phyloP scores from a whole-genome alignment of 2,888 invertebrate genomes.

The Lacanobia oleracea region DNA sequence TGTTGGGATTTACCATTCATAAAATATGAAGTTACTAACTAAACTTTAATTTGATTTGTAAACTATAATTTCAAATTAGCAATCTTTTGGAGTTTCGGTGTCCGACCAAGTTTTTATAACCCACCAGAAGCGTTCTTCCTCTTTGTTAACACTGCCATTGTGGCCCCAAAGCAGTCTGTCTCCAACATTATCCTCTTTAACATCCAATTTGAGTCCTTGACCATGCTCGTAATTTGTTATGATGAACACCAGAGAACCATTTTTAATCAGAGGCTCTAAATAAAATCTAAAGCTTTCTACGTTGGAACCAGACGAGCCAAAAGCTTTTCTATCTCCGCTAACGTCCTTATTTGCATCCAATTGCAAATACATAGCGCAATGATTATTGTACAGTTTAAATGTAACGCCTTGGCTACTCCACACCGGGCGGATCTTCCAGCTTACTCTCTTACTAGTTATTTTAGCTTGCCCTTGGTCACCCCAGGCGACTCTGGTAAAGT shows the following conservation, averaged over 20 bases:
- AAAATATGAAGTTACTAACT: no score
- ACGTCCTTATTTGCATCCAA: conserved; percentile 56
- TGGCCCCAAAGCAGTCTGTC: conserved; percentile 1
- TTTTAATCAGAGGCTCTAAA: background rate
- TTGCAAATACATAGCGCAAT: conserved; percentile 66
- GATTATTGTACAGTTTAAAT: conserved; percentile 67
- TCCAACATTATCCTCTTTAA: background rate
- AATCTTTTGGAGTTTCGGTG: no score
- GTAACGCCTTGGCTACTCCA: conserved; percentile 58
- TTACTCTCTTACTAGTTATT: conserved; percentile 40
- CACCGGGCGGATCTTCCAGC: conserved; percentile 68
- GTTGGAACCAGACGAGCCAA: conserved; percentile 48
- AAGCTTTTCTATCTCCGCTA: conserved; percentile 63
- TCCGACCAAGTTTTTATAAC: conserved; percentile 20
- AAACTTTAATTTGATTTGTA: no score
- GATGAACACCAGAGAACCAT: background rate
- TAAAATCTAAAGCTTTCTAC: background rate
- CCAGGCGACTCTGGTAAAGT: background rate
- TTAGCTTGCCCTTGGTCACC: background rate
- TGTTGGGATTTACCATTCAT: no score
- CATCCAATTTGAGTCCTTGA: background rate
- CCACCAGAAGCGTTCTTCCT: conserved; percentile 33
- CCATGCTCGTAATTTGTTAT: background rate
- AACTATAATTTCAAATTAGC: no score
- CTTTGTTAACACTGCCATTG: background rate